Evolutionary conservation across 1,140 invertebrate species (phyloP).

Genomic region (Ceratina australensis): DNA sequence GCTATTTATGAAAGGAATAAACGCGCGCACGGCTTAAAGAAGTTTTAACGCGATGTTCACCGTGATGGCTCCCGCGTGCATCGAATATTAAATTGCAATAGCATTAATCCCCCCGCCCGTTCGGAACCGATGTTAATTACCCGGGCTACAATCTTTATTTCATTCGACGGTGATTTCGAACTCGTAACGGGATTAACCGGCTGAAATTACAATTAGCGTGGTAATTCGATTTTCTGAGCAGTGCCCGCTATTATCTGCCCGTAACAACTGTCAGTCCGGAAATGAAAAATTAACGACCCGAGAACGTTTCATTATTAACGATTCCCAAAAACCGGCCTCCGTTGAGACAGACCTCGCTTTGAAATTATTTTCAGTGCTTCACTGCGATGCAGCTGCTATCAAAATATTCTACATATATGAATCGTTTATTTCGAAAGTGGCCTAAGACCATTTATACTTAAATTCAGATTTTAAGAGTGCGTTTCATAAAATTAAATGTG

Average conservation of each 20-base stretch:
- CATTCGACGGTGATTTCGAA: background rate
- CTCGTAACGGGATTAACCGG: background rate
- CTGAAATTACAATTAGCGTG: constrained; percentile 39
- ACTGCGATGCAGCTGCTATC: too few species aligned
- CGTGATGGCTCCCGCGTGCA: background rate
- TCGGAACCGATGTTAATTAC: constrained; percentile 17
- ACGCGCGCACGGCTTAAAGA: too few species aligned
- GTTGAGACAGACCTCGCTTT: background rate
- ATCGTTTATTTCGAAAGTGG: too few species aligned
- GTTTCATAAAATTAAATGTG: too few species aligned
- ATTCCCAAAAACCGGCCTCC: background rate
- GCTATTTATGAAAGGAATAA: too few species aligned
- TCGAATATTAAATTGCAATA: constrained; percentile 6
- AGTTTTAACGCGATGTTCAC: background rate
- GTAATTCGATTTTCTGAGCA: constrained; percentile 30
- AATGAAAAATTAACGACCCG: constrained; percentile 37
- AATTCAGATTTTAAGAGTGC: too few species aligned
- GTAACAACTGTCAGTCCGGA: background rate
- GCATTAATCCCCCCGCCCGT: background rate
- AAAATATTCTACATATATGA: too few species aligned
- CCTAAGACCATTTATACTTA: too few species aligned
- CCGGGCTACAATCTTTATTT: constrained; percentile 25
- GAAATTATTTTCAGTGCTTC: too few species aligned
- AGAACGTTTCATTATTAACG: background rate
- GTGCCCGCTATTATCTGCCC: constrained; percentile 12